Conservation (phyloP, 2,113 vertebrate species). For the Xiphophorus hellerii region DNA sequence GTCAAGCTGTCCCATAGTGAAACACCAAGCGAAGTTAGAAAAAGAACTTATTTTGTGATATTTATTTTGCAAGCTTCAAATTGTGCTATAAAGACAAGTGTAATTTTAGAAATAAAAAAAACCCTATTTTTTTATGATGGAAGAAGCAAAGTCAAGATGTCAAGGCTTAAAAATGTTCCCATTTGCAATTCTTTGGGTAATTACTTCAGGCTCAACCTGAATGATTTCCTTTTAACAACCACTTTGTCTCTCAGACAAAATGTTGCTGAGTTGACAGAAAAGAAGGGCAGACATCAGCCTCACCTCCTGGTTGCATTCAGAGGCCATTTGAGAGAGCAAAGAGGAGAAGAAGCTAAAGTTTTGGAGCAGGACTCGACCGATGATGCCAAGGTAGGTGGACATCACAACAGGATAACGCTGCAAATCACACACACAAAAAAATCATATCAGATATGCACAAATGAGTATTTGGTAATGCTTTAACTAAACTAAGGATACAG, state of each 20-base stretch:
- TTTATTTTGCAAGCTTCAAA: constrained; percentile 26
- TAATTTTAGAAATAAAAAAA: constrained; percentile 8
- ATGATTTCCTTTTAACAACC: constrained; percentile 46
- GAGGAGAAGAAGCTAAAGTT: constrained; percentile 93
- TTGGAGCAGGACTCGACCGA: constrained; percentile 92
- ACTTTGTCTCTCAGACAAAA: constrained; percentile 29
- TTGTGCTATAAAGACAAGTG: not conserved
- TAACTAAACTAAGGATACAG: not conserved
- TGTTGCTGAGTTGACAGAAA: constrained; percentile 49
- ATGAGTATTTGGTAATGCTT: constrained; percentile 2
- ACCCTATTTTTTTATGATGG: constrained; percentile 10
- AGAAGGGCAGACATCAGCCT: constrained; percentile 55
- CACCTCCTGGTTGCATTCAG: constrained; percentile 91
- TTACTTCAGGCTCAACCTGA: constrained; percentile 44
- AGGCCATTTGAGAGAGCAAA: constrained; percentile 90
- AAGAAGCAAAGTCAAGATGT: constrained; percentile 6
- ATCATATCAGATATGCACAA: constrained; percentile 14
- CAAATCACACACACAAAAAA: constrained; percentile 31
- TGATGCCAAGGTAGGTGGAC: constrained; percentile 94
- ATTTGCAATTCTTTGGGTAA: constrained; percentile 57
- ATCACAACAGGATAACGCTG: constrained; percentile 96
- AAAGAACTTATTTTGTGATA: not conserved
- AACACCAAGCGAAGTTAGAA: not conserved
- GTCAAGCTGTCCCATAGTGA: no score
- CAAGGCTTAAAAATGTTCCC: constrained; percentile 16